phyloP scores from a whole-genome alignment of 2,888 invertebrate species.

The Ectemnius cavifrons region DNA sequence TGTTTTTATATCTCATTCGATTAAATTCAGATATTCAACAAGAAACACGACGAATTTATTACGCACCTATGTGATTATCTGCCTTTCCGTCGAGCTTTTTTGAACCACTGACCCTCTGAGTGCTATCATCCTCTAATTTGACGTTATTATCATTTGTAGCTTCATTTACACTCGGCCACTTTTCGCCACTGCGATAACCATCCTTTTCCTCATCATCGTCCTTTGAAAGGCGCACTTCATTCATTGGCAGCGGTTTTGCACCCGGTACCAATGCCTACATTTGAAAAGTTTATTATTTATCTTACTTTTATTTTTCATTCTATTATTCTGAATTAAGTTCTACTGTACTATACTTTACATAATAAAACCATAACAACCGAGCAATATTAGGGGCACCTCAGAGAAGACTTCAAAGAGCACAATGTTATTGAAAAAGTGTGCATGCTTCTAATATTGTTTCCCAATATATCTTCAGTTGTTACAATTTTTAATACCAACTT shows the following conservation, averaged over 20 bases:
- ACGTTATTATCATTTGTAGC: slow-evolving; percentile 55
- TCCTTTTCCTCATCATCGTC: slow-evolving; percentile 76
- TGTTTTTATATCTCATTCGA: too few relatives aligned
- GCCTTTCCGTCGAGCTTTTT: slow-evolving; percentile 71
- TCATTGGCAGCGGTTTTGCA: slow-evolving; percentile 77
- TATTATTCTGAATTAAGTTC: too few relatives aligned
- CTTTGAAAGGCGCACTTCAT: slow-evolving; percentile 76
- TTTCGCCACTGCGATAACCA: slow-evolving; percentile 67
- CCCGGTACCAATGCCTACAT: slow-evolving; percentile 77
- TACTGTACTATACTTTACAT: too few relatives aligned
- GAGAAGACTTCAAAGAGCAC: too few relatives aligned
- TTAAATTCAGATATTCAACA: too few relatives aligned
- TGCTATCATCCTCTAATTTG: slow-evolving; percentile 62
- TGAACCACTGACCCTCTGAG: slow-evolving; percentile 65
- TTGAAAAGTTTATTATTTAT: background rate
- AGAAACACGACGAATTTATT: background rate
- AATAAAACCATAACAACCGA: too few relatives aligned
- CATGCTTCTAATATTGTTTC: too few relatives aligned
- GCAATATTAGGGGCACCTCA: too few relatives aligned
- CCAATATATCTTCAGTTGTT: too few relatives aligned
- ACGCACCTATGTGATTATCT: slow-evolving; percentile 74
- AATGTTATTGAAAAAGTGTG: too few relatives aligned
- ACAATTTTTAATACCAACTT: too few relatives aligned
- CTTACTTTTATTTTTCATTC: too few relatives aligned
- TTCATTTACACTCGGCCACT: slow-evolving; percentile 66